Evolutionary conservation across 2,797 vertebrate genomes (phyloP).

Genomic region (Neosalanx taihuensis): DNA sequence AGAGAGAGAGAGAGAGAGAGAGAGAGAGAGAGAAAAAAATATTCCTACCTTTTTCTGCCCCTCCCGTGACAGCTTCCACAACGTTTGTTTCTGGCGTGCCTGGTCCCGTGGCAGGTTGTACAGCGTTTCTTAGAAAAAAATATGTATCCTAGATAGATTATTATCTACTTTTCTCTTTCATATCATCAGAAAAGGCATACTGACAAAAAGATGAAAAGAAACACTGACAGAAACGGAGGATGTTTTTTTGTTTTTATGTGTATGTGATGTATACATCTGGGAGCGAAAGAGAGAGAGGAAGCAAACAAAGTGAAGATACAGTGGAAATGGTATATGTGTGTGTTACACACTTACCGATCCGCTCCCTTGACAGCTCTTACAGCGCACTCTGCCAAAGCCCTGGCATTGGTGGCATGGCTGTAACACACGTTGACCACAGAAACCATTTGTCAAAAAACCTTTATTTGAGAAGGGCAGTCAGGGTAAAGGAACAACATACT

Average conservation of each 20-base stretch:
- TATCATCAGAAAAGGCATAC: not conserved
- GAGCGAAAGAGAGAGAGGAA: not conserved
- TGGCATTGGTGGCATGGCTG: slow-evolving; percentile 74
- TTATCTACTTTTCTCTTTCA: not conserved
- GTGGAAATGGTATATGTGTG: not conserved
- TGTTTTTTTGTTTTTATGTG: too few species aligned
- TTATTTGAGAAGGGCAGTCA: not conserved
- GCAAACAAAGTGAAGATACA: not conserved
- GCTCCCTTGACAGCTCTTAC: slow-evolving; percentile 58
- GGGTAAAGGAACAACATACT: not conserved
- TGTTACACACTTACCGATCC: slow-evolving; percentile 61
- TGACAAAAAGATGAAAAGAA: not conserved
- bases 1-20: slow-evolving; percentile 1
- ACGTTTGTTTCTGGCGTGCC: slow-evolving; percentile 2
- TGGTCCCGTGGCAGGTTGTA: slow-evolving; percentile 46
- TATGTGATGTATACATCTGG: not conserved
- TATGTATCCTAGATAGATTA: not conserved
- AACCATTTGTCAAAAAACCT: not conserved
- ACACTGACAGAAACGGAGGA: not conserved
- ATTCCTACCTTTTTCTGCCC: slow-evolving; percentile 49
- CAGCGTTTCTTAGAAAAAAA: slow-evolving; percentile 35
- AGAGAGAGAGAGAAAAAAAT: not conserved
- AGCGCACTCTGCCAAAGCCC: slow-evolving; percentile 67
- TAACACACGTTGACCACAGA: not conserved
- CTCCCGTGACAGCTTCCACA: slow-evolving; percentile 17